Base-by-base conservation (phyloP, 1,140 invertebrate species). In the Pteromalus puparum region DNA sequence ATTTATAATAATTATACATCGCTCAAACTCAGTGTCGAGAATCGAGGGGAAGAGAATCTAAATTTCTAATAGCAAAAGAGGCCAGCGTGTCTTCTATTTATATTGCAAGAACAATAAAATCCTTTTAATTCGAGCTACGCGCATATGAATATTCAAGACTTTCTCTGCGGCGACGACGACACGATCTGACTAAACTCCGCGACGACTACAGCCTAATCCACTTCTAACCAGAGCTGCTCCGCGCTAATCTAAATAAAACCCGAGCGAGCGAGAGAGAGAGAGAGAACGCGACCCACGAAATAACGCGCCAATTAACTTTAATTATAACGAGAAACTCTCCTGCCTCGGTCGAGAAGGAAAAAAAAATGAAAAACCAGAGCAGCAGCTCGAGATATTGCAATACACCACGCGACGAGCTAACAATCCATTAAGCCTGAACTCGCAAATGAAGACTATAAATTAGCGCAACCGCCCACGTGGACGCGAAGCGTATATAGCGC, bases 381-480 rank as follows among this genome's bases (percentile, higher is more conserved):
- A 15, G 68, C 46, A 28, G 73, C 67, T 76, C 42, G 46, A 74
- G 82, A 84, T 84, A 79, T 84, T 84, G 77, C 76, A 84, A 84
- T 84, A 79, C 79, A 77, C 53, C 21, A 6, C 72, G 61, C 72
- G 72, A 75, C 53, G 53, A 61, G 53, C 78, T 85, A 81, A 85
- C 83, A 85, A 85, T 85, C 83, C 83, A 85, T 85, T 85, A 85
- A 76, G 38, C 7, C 34, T n/a, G 26, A 65, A 53, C 82, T 78
- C 76, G 70, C 76, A 74, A 84, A 84, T 84, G 82, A 84, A 84
- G 82, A 79, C 76, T 30, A 85, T 85, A 85, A 85, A 85, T 85
- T 85, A 85, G 73, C 72, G 72, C 78, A 81, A 81, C 78, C 83
- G 83, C 83, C 83, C 83, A 85, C 78, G 83, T 85, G 82, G 75